Conservation (phyloP, 2,113 vertebrate genomes). For the Oreochromis spilurus region DNA sequence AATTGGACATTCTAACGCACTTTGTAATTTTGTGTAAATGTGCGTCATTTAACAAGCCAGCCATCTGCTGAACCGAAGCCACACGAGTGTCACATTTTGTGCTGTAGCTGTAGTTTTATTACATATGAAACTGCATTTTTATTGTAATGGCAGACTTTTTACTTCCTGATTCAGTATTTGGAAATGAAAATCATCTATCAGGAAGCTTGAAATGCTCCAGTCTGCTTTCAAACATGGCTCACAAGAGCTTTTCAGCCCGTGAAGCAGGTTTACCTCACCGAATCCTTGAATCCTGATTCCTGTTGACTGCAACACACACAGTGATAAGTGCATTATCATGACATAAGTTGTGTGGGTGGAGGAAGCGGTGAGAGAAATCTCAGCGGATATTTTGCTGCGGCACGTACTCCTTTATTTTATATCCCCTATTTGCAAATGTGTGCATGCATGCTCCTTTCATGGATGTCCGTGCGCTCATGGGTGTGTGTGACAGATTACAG, state of each 20-base stretch:
- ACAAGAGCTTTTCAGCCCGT: not conserved
- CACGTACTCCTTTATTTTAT: not conserved
- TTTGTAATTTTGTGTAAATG: slow-evolving; percentile 9
- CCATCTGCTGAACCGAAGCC: not conserved
- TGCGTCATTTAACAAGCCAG: not conserved
- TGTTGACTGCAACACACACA: not conserved
- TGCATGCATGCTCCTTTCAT: not conserved
- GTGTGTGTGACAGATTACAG: slow-evolving; percentile 4
- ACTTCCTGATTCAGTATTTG: not conserved
- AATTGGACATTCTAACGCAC: not conserved
- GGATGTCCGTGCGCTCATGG: not conserved
- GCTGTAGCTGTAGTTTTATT: not conserved
- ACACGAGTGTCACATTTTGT: not conserved
- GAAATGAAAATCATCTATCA: not conserved
- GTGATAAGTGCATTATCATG: not conserved
- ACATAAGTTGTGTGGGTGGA: slow-evolving; percentile 12
- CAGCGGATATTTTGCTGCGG: not conserved
- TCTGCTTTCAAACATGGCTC: not conserved
- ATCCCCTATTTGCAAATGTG: not conserved
- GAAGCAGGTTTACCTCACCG: not conserved
- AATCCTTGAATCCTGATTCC: not conserved
- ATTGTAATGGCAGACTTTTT: not conserved
- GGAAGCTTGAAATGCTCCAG: not conserved
- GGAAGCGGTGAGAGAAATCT: not conserved
- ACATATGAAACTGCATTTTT: not conserved